Base-by-base conservation (phyloP, 1,140 invertebrate species). In the Carcinoscorpius rotundicauda region DNA sequence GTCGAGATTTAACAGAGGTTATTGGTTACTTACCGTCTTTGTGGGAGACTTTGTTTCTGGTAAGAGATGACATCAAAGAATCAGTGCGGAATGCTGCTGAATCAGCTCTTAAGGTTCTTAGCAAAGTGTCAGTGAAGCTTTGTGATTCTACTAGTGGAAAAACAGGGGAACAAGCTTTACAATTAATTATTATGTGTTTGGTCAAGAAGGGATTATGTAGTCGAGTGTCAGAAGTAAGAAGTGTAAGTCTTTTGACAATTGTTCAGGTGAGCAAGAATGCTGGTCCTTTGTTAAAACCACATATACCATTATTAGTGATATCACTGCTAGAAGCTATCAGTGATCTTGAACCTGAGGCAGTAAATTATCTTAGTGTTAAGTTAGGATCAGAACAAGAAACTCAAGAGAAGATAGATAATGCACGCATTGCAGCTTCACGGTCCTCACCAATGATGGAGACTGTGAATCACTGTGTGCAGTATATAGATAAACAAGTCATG, bases 51-150 rank as follows among this genome's bases (percentile, higher is more conserved):
- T 77, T 94, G 52, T 91, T 96, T 73, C 78, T 89, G 52, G 91
- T 96, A 0, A 88, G 93, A 85, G 93, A 96, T 76, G 93, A 96
- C 77, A 89, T 94, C 72, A 93, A 96, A 74, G 78, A 81, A 71
- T 79, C 78, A 58, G 94, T 93, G 0, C 79, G 93, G 64, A 78
- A 84, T 68, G 85, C 88, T 4, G 93, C 93, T 51, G 85, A 84
- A 51, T 82, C 83, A 66, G 88, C 91, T 0, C 83, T 87, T 4
- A 84, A 84, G 71, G 80, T 87, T 59, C 78, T 97, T 3, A 88
- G 88, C 71, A 89, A 89, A 76, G 87, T 91, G 67, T 91, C 88
- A 67, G 82, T 93, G 52, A 82, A 86, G 65, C 84, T 86, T 4
- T 86, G 87, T 68, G 89, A 92, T 73, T 76, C 82, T 6, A 83